Percentiles rank a stretch among this genome's conserved stretches.
These are phyloP conservation scores for Achroia grisella DNA, from an alignment of 1,140 invertebrate genomes.

Conservation along the genomic window DNA sequence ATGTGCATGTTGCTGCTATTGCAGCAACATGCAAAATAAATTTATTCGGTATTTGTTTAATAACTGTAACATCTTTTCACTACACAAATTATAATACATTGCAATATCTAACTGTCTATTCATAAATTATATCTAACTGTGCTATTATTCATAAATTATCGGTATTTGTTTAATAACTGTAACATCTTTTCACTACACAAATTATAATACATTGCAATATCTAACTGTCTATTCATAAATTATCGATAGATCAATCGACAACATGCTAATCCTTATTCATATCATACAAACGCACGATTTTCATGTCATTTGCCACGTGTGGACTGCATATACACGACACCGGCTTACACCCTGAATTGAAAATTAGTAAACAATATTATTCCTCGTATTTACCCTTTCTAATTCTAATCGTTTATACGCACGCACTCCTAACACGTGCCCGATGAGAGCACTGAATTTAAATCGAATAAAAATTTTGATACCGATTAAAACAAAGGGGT, in stretches of 20 bases:
- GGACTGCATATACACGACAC: conserved; percentile 52
- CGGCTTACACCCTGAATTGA: conserved; percentile 50
- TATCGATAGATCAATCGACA: conserved; percentile 6
- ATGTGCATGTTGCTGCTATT: too few species aligned
- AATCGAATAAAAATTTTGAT: conserved; percentile 30
- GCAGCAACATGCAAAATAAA: too few species aligned
- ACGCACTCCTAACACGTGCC: conserved; percentile 59
- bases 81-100: too few species aligned
- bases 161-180: too few species aligned
- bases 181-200: too few species aligned
- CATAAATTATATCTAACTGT: too few species aligned
- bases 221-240: too few species aligned
- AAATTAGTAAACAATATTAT: conserved; percentile 59
- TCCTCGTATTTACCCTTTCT: conserved; percentile 63
- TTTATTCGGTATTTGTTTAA: too few species aligned
- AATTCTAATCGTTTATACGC: conserved; percentile 51
- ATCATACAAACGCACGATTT: conserved; percentile 59
- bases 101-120: too few species aligned
- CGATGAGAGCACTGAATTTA: conserved; percentile 38
- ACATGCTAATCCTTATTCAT: conserved; percentile 20
- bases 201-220: too few species aligned
- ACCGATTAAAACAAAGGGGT: conserved; percentile 43
- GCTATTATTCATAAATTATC: too few species aligned
- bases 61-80: too few species aligned
- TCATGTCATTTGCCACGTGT: conserved; percentile 67